These are phyloP conservation scores for Apamea anceps DNA, from an alignment of 2,888 invertebrate species.

Conservation along the genomic window DNA sequence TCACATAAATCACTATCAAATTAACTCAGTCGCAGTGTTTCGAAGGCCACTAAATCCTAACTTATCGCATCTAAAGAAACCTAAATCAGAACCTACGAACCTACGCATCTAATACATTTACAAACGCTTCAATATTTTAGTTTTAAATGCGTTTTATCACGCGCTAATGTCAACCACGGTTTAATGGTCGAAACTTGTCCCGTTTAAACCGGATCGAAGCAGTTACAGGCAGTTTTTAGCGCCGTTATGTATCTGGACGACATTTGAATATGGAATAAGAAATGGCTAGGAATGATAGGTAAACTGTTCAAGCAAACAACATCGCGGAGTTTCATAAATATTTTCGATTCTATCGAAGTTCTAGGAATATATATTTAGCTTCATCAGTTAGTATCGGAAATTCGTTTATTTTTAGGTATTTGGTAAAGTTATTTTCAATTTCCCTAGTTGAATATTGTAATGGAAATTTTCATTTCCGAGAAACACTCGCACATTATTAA, in stretches of 20 bases:
- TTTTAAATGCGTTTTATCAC: slow-evolving; percentile 75
- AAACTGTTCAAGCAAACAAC: slow-evolving; percentile 16
- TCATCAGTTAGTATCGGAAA: neutral
- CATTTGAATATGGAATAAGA: slow-evolving; percentile 81
- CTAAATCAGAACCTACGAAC: slow-evolving; percentile 34
- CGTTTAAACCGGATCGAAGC: slow-evolving; percentile 78
- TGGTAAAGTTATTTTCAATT: slow-evolving; percentile 9
- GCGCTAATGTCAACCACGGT: slow-evolving; percentile 76
- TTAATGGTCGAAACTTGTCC: slow-evolving; percentile 78
- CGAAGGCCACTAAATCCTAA: slow-evolving; percentile 35
- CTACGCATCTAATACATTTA: slow-evolving; percentile 59
- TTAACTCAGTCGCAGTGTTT: slow-evolving; percentile 28
- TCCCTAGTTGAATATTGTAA: neutral
- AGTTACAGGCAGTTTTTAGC: slow-evolving; percentile 80
- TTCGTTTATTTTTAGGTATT: neutral
- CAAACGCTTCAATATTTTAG: slow-evolving; percentile 66
- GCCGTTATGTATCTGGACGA: slow-evolving; percentile 77
- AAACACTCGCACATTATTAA: neutral
- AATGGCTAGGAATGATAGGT: slow-evolving; percentile 71
- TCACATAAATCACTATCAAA: slow-evolving; percentile 47
- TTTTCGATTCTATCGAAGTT: neutral
- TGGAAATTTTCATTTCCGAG: neutral
- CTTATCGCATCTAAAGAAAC: slow-evolving; percentile 35
- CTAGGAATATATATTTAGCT: neutral
- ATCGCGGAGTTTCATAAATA: neutral